phyloP scores from a whole-genome alignment of 2,113 vertebrate genomes.

The Macrotus californicus region DNA sequence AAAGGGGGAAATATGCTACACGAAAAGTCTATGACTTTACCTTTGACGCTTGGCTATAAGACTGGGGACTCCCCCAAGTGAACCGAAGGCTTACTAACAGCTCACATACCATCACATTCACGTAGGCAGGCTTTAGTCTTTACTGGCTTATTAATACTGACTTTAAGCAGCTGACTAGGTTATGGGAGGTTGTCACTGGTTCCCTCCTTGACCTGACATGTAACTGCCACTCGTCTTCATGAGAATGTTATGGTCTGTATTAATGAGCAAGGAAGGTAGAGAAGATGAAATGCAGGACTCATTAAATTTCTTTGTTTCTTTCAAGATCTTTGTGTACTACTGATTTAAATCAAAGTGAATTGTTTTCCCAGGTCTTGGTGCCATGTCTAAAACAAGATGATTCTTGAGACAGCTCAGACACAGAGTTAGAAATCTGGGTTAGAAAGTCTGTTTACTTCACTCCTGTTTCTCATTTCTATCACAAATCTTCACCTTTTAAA shows the following conservation, averaged over 20 bases:
- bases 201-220: neutral
- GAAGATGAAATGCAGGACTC: neutral
- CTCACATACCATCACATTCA: neutral
- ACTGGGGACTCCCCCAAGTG: neutral
- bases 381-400: neutral
- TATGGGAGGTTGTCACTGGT: neutral
- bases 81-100: neutral
- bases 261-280: neutral
- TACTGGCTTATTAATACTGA: neutral
- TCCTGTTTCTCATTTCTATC: neutral
- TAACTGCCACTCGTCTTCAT: neutral
- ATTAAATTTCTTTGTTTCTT: neutral
- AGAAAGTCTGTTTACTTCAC: neutral
- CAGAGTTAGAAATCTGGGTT: neutral
- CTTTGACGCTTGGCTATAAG: neutral
- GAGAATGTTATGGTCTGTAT: neutral
- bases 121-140: neutral
- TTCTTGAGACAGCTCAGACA: neutral
- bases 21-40: neutral
- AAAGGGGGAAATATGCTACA: neutral
- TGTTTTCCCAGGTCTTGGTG: neutral
- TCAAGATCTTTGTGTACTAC: neutral
- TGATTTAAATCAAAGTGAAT: neutral
- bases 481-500: constrained; percentile 25
- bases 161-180: neutral